Conservation (phyloP, 2,888 invertebrate genomes). For the Coecobrya sp. region DNA sequence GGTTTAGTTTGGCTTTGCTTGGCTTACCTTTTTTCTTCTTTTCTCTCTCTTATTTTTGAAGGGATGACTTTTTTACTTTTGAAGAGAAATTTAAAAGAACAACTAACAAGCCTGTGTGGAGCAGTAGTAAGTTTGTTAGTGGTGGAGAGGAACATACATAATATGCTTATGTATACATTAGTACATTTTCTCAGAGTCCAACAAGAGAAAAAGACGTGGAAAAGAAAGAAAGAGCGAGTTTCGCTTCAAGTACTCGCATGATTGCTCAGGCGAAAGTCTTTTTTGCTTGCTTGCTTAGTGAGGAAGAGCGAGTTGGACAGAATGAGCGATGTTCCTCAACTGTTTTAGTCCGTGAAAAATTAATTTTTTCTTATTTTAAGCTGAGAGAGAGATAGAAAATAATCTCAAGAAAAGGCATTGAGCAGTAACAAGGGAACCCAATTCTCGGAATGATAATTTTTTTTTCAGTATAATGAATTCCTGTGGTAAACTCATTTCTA, state of each 20-base stretch:
- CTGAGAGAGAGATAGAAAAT: constrained; percentile 65
- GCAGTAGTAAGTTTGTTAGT: constrained; percentile 40
- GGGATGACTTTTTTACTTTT: constrained; percentile 56
- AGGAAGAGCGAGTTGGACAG: constrained; percentile 80
- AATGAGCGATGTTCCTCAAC: constrained; percentile 86
- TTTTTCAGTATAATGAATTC: constrained; percentile 87
- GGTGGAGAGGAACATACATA: not conserved
- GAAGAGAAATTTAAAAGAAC: constrained; percentile 73
- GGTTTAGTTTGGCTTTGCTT: constrained; percentile 72
- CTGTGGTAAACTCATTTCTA: constrained; percentile 86
- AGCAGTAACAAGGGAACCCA: constrained; percentile 81
- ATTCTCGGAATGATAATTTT: constrained; percentile 87
- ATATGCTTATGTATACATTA: constrained; percentile 51
- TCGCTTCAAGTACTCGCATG: constrained; percentile 85
- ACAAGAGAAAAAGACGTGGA: constrained; percentile 52
- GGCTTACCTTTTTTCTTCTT: constrained; percentile 49
- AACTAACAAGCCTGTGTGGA: constrained; percentile 36
- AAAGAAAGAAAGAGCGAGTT: constrained; percentile 73
- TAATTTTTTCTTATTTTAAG: constrained; percentile 87
- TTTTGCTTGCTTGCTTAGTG: constrained; percentile 67
- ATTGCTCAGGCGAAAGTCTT: constrained; percentile 86
- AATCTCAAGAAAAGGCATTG: not conserved
- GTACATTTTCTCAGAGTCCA: constrained; percentile 37
- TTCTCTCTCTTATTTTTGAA: constrained; percentile 9
- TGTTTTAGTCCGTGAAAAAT: constrained; percentile 86